A percentile compares a stretch with the other conserved stretches of the same genome.
Evolutionary conservation across 2,888 invertebrate genomes (phyloP).

Genomic region (Mechanitis messenoides): DNA sequence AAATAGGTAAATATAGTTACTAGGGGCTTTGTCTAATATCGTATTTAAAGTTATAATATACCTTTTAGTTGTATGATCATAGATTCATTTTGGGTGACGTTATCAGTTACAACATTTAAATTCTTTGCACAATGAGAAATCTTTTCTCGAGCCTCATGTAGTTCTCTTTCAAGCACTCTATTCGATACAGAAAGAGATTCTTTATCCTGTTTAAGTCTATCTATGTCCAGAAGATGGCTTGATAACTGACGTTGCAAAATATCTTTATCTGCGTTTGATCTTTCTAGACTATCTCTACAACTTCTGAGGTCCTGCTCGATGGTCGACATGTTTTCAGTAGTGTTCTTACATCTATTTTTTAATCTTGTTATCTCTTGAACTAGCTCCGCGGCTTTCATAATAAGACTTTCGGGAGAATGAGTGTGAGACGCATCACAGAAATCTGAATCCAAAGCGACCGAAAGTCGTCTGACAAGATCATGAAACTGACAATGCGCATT

Average conservation of each 20-base stretch:
- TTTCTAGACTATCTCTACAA: slow-evolving; percentile 80
- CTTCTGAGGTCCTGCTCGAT: slow-evolving; percentile 81
- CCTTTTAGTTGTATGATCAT: slow-evolving; percentile 82
- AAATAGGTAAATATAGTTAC: slow-evolving; percentile 23
- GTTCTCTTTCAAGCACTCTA: slow-evolving; percentile 83
- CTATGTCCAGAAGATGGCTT: slow-evolving; percentile 82
- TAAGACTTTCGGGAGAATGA: slow-evolving; percentile 81
- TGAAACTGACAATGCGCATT: slow-evolving; percentile 80
- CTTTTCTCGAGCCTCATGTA: slow-evolving; percentile 82
- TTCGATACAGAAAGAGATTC: slow-evolving; percentile 84
- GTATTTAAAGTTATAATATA: slow-evolving; percentile 34
- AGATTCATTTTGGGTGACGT: slow-evolving; percentile 82
- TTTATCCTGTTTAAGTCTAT: slow-evolving; percentile 85
- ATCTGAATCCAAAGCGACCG: slow-evolving; percentile 83
- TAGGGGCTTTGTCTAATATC: background rate
- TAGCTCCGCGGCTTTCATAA: slow-evolving; percentile 86
- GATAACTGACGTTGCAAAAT: slow-evolving; percentile 84
- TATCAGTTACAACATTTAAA: slow-evolving; percentile 80
- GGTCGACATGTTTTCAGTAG: slow-evolving; percentile 77
- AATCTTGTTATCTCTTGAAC: slow-evolving; percentile 83
- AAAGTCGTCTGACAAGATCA: slow-evolving; percentile 83
- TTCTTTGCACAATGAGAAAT: slow-evolving; percentile 79
- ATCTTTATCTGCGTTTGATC: slow-evolving; percentile 82
- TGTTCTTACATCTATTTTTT: slow-evolving; percentile 77
- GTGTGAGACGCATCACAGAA: slow-evolving; percentile 80